Conservation (phyloP, 2,113 vertebrate species). For the Coreoperca whiteheadi region DNA sequence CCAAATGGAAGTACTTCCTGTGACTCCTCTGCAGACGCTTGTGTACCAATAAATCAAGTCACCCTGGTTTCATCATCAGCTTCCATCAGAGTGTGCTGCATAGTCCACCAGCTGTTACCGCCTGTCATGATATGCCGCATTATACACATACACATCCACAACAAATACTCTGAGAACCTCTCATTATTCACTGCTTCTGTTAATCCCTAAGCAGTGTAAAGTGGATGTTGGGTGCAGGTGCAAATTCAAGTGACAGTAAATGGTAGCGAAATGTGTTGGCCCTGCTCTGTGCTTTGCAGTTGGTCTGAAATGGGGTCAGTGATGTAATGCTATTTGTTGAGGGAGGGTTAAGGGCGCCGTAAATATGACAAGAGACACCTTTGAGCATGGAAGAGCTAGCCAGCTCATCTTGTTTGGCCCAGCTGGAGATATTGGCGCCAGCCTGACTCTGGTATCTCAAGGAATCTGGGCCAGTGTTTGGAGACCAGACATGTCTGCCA, state of each 20-base stretch:
- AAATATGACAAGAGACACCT: constrained; percentile 70
- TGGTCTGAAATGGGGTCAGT: constrained; percentile 59
- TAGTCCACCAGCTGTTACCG: constrained; percentile 70
- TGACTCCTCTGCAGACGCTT: constrained; percentile 52
- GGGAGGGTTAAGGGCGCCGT: constrained; percentile 49
- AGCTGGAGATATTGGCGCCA: constrained; percentile 72
- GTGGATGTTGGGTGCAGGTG: constrained; percentile 37
- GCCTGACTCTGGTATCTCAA: constrained; percentile 69
- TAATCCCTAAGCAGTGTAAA: constrained; percentile 22
- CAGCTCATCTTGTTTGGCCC: constrained; percentile 63
- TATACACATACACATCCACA: constrained; percentile 51
- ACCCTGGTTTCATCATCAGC: constrained; percentile 76
- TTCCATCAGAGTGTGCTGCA: constrained; percentile 42
- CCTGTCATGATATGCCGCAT: constrained; percentile 63
- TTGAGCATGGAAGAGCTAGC: constrained; percentile 53
- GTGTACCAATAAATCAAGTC: constrained; percentile 74
- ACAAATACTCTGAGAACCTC: constrained; percentile 47
- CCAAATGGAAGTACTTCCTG: constrained; percentile 76
- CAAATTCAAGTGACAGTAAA: constrained; percentile 50
- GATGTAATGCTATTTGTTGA: constrained; percentile 72
- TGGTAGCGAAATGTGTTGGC: constrained; percentile 34
- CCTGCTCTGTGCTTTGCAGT: constrained; percentile 30
- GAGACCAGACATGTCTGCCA: constrained; percentile 56
- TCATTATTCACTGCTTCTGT: constrained; percentile 37
- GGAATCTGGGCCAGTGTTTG: constrained; percentile 55